Base-by-base conservation (phyloP, 2,797 vertebrate genomes). In the Vireo griseus region DNA sequence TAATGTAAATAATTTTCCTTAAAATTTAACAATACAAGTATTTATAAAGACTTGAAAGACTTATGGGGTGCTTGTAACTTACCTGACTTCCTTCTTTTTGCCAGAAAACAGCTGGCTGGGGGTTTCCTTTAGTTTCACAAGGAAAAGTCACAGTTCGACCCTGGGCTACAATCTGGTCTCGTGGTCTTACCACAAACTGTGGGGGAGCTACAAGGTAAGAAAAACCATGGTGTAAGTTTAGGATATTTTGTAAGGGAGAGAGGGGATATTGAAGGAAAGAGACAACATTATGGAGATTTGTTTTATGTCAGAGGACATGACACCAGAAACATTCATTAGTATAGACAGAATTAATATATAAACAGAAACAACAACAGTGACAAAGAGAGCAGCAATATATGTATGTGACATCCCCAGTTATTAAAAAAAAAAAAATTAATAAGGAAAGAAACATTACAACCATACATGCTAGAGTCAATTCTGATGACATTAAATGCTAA, bases 31-130 rank as follows among this genome's bases (percentile, higher is more conserved):
- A 31, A 31, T 52, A 26, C 12, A 57, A 29, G 4, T 63, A 45
- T 51, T 62, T 76, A 69, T 26, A 87, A 75, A 65, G 48, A 16
- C 11, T 69, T 71, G 21, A 21, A 74, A 87, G 47, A 35, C 28
- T 77, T 28, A 51, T 0, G 16, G 33, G 26, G 17, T 77, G 11
- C 40, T 86, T 80, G 35, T 51, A 77, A 96, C 98, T 98, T 97
- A 99, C 99, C 99, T 99, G 99, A 95, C 99, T 99, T 86, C 99
- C 99, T 97, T 99, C 99, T 94, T 99, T 99, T 97, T 99, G 99
- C 99, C 99, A 99, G 98, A 99, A 99, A 83, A 99, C 99, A 42
- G 99, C 99, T 54, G 99, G 99, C 89, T 99, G 99, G 31, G 99
- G 99, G 94, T 99, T 99, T 93, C 99, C 99, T 98, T 99, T 99